A percentile compares a stretch with the other conserved stretches of the same genome.
These are phyloP conservation scores for Butorides virescens DNA, from an alignment of 2,113 vertebrate genomes.

Conservation along the genomic window DNA sequence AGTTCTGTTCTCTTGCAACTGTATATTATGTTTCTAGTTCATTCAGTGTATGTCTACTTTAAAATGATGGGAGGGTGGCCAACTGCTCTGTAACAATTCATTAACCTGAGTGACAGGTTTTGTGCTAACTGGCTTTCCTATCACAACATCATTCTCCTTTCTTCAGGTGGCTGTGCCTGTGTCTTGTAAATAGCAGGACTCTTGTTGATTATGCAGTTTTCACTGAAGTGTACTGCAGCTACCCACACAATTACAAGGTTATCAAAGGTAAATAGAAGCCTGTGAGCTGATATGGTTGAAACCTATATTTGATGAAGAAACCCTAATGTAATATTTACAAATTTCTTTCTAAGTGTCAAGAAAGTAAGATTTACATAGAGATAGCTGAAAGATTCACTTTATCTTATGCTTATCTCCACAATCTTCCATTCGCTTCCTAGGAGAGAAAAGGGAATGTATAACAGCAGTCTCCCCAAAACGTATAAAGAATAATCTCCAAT, in stretches of 20 bases:
- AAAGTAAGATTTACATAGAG: not conserved
- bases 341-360: not conserved
- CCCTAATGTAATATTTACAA: not conserved
- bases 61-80: not conserved
- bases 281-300: not conserved
- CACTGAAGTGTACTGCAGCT: not conserved
- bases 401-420: not conserved
- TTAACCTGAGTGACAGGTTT: not conserved
- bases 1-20: not conserved
- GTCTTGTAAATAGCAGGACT: not conserved
- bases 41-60: not conserved
- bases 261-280: not conserved
- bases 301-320: fast-evolving
- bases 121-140: not conserved
- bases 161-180: not conserved
- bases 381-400: not conserved
- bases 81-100: not conserved
- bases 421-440: not conserved
- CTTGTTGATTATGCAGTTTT: not conserved
- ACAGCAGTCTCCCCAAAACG: not conserved
- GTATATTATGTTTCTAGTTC: not conserved
- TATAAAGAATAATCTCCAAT: not conserved
- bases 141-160: not conserved
- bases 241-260: not conserved
- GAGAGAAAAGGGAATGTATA: not conserved